Conservation (phyloP, 1,140 invertebrate species). For the Eufriesea mexicana region DNA sequence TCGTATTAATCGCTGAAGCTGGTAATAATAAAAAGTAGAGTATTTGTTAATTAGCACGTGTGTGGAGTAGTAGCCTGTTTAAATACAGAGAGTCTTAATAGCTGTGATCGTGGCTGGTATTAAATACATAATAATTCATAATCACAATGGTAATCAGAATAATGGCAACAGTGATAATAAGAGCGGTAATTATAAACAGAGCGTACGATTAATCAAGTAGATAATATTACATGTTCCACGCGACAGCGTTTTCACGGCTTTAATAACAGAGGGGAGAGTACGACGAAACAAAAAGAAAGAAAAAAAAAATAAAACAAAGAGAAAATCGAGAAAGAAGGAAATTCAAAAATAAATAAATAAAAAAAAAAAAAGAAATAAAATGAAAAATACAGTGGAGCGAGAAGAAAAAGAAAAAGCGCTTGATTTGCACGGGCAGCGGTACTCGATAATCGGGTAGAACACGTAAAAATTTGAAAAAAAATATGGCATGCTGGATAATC, state of each 20-base stretch:
- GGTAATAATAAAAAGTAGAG: not conserved
- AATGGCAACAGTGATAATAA: slow-evolving; percentile 2
- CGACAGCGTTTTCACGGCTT: not conserved
- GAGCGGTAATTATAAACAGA: slow-evolving; percentile 27
- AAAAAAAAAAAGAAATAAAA: not conserved
- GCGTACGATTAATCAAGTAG: slow-evolving; percentile 25
- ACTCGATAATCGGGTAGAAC: slow-evolving; percentile 49
- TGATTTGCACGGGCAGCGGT: slow-evolving; percentile 45
- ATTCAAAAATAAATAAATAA: not conserved
- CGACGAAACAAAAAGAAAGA: not conserved
- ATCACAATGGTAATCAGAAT: not conserved
- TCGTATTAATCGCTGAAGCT: slow-evolving; percentile 41
- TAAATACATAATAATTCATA: slow-evolving; percentile 2
- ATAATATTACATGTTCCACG: not conserved
- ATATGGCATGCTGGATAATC: slow-evolving; percentile 79
- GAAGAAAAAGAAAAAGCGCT: slow-evolving; percentile 39
- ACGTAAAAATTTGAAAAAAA: slow-evolving; percentile 56
- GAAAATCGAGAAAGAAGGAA: not conserved
- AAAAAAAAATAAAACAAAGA: not conserved
- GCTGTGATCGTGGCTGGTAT: not conserved
- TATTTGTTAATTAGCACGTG: not conserved
- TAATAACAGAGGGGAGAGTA: not conserved
- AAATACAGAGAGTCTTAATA: slow-evolving; percentile 9
- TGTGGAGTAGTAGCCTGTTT: not conserved
- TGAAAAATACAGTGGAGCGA: not conserved